These are phyloP conservation scores for Sibirionetta formosa DNA, from an alignment of 2,797 vertebrate genomes.

Conservation along the genomic window DNA sequence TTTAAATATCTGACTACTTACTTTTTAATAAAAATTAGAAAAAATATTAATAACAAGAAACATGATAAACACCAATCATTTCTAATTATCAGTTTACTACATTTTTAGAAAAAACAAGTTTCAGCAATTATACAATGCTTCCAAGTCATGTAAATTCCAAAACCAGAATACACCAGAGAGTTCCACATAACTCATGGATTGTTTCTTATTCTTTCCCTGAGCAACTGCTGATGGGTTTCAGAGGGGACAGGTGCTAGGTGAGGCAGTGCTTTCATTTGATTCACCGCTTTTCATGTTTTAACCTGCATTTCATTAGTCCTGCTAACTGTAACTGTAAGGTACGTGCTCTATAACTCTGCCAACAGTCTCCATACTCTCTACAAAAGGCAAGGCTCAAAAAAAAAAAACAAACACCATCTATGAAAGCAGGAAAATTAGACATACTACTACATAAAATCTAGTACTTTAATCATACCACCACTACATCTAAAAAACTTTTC, in stretches of 20 bases:
- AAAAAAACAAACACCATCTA: background rate
- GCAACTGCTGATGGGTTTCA: background rate
- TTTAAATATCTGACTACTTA: background rate
- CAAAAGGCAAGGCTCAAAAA: background rate
- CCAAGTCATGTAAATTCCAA: background rate
- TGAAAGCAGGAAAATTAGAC: background rate
- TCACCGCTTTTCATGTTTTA: background rate
- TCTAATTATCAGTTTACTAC: background rate
- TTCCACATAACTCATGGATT: background rate
- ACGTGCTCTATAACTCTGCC: background rate
- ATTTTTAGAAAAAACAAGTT: background rate
- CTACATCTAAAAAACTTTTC: background rate
- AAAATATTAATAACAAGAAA: background rate
- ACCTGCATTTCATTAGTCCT: background rate
- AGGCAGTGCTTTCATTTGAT: background rate
- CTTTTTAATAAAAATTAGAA: background rate
- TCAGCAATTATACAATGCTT: background rate
- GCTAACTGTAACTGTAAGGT: background rate
- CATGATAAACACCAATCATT: background rate
- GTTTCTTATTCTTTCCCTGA: background rate
- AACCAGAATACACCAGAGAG: background rate
- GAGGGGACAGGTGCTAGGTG: rapidly evolving
- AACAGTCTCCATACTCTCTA: background rate
- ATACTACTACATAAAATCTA: background rate
- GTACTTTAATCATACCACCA: background rate